Conservation (phyloP, 2,888 invertebrate genomes). For the Calameuta idolon region DNA sequence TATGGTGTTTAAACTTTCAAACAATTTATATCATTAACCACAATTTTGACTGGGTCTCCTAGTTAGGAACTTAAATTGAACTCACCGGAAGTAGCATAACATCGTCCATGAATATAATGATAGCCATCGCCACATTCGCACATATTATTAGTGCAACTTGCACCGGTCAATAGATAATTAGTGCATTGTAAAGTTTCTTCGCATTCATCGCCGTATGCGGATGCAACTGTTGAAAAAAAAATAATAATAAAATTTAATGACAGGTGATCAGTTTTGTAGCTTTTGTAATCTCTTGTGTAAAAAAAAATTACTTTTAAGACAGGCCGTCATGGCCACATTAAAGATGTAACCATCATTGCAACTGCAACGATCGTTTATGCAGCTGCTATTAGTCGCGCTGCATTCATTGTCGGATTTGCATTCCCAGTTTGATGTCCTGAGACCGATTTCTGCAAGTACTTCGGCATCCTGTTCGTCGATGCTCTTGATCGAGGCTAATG, state of each 20-base stretch:
- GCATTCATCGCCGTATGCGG: constrained; percentile 39
- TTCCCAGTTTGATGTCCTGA: constrained; percentile 18
- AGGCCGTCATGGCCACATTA: constrained; percentile 40
- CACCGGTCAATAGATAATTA: constrained; percentile 42
- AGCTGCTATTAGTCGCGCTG: constrained; percentile 31
- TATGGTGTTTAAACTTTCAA: not conserved
- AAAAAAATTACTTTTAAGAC: constrained; percentile 40
- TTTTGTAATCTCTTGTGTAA: not conserved
- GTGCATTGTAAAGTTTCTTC: constrained; percentile 49
- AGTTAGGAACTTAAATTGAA: not conserved
- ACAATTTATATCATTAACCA: not conserved
- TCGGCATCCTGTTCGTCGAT: not conserved
- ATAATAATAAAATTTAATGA: constrained; percentile 3
- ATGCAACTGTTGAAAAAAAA: constrained; percentile 35
- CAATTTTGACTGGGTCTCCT: not conserved
- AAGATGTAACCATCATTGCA: constrained; percentile 39
- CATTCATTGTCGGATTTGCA: constrained; percentile 37
- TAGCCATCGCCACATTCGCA: constrained; percentile 47
- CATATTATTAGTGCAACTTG: constrained; percentile 35
- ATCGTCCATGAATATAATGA: constrained; percentile 52
- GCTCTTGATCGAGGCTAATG: not conserved
- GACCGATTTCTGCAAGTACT: not conserved
- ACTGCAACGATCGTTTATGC: constrained; percentile 36
- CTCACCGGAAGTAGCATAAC: constrained; percentile 47
- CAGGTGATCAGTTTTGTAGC: not conserved